These are phyloP conservation scores for Elgaria multicarinata DNA, from an alignment of 2,113 vertebrate genomes.

Conservation along the genomic window DNA sequence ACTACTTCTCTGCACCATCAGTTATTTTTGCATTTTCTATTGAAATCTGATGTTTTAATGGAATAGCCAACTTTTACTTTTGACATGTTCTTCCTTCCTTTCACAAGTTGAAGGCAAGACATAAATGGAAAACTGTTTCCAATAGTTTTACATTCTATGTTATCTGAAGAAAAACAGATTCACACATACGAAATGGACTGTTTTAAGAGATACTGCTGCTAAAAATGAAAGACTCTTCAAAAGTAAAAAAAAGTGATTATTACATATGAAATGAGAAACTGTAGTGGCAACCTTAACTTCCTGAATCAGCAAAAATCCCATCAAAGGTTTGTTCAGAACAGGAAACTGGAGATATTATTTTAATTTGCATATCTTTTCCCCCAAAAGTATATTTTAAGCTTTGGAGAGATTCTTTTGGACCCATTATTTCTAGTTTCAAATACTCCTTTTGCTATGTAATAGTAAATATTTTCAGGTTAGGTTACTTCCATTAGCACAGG, in stretches of 20 bases:
- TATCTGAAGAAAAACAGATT: constrained; percentile 85
- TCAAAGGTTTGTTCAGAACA: constrained; percentile 80
- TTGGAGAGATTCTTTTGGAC: constrained; percentile 78
- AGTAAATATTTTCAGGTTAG: constrained; percentile 68
- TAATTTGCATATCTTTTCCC: constrained; percentile 85
- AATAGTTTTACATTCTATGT: constrained; percentile 82
- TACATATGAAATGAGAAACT: constrained; percentile 81
- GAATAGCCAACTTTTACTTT: constrained; percentile 68
- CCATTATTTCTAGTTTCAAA: constrained; percentile 76
- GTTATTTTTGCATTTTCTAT: constrained; percentile 61
- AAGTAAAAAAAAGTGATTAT: constrained; percentile 81
- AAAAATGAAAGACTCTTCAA: constrained; percentile 81
- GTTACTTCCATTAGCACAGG: constrained; percentile 62
- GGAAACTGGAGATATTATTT: constrained; percentile 81
- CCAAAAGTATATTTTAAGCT: constrained; percentile 78
- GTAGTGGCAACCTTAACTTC: constrained; percentile 78
- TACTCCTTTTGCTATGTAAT: constrained; percentile 56
- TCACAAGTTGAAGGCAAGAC: constrained; percentile 57
- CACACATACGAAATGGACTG: constrained; percentile 81
- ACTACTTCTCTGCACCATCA: constrained; percentile 58
- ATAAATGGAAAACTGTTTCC: constrained; percentile 74
- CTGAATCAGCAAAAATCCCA: constrained; percentile 82
- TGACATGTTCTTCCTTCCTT: constrained; percentile 62
- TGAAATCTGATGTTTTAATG: constrained; percentile 65
- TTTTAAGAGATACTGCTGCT: constrained; percentile 80